Evolutionary conservation across 2,888 invertebrate genomes (phyloP).

Genomic region (Chironomus tentans): DNA sequence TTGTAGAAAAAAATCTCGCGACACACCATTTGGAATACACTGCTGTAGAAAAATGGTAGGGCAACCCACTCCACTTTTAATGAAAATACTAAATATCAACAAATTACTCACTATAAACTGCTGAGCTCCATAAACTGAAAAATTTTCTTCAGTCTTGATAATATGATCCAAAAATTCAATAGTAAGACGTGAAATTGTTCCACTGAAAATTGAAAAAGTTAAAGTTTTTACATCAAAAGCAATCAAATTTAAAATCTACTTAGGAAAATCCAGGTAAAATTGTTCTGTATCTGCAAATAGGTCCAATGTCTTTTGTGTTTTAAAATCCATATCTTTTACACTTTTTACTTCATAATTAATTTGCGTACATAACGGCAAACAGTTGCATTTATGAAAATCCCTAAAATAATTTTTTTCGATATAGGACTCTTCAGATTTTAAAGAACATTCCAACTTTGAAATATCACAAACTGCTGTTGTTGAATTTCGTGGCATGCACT

Average conservation of each 20-base stretch:
- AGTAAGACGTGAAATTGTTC: not conserved
- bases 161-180: not conserved
- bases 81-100: too few species aligned
- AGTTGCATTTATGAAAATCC: not conserved
- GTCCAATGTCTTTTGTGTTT: not conserved
- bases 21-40: too few species aligned
- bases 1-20: too few species aligned
- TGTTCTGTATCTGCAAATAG: not conserved
- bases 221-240: too few species aligned
- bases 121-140: not conserved
- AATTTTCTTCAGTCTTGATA: not conserved
- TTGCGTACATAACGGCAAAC: not conserved
- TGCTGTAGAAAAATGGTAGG: too few species aligned
- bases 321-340: not conserved
- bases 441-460: not conserved
- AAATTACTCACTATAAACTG: not conserved
- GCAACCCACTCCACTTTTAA: too few species aligned
- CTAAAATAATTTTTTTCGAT: not conserved
- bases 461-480: not conserved
- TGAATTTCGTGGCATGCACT: not conserved
- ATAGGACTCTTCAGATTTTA: too few species aligned
- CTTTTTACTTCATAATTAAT: not conserved
- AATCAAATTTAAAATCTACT: too few species aligned
- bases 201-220: too few species aligned
- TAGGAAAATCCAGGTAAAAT: not conserved